These are phyloP conservation scores for Caerostris extrusa DNA, from an alignment of 1,140 invertebrate genomes.

Conservation along the genomic window DNA sequence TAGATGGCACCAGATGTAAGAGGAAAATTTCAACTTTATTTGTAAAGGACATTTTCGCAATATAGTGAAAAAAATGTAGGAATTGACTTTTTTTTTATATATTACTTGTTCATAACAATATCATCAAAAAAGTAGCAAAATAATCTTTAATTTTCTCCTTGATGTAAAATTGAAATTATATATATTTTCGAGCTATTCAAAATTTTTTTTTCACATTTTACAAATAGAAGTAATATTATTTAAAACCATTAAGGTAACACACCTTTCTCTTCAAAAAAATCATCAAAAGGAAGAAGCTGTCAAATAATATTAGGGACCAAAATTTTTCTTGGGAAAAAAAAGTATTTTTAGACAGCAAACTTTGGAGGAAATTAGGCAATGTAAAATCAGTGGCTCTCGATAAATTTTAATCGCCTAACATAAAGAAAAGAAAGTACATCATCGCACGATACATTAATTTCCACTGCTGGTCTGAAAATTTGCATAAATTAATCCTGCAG, in stretches of 20 bases:
- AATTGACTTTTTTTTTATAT: too few species aligned
- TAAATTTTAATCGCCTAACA: constrained; percentile 56
- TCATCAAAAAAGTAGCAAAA: not conserved
- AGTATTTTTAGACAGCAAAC: not conserved
- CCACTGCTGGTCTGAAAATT: constrained; percentile 26
- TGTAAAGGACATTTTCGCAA: too few species aligned
- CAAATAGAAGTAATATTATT: constrained; percentile 2
- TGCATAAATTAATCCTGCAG: constrained; percentile 60
- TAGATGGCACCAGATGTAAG: too few species aligned
- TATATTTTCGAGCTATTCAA: not conserved
- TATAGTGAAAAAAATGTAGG: too few species aligned
- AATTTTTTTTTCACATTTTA: not conserved
- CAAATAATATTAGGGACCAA: not conserved
- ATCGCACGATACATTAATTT: constrained; percentile 63
- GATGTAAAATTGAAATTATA: too few species aligned
- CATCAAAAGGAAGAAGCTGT: not conserved
- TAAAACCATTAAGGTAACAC: not conserved
- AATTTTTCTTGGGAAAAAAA: not conserved
- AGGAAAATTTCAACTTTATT: too few species aligned
- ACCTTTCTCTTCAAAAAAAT: not conserved
- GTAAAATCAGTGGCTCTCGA: constrained; percentile 29
- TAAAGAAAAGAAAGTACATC: constrained; percentile 48
- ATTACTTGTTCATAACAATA: not conserved
- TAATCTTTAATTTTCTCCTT: too few species aligned
- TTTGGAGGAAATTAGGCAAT: constrained; percentile 13